Conservation (phyloP, 1,140 invertebrate genomes). For the Archegozetes longisetosus region DNA sequence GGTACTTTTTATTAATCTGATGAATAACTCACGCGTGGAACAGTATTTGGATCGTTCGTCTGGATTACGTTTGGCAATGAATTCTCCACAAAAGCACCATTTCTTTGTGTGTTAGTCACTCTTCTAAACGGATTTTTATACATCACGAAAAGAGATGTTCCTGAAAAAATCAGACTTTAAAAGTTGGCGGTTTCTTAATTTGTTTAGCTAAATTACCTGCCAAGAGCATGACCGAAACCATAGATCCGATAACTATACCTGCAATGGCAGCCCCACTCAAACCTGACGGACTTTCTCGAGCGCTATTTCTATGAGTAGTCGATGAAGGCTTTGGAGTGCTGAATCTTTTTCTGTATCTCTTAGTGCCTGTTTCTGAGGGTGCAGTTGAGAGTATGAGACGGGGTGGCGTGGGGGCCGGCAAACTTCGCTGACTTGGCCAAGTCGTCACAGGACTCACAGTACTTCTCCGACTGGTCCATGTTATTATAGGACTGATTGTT, state of each 20-base stretch:
- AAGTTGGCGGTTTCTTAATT: too few relatives aligned
- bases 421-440: background rate
- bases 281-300: background rate
- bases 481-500: background rate
- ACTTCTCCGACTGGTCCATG: background rate
- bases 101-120: too few relatives aligned
- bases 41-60: too few relatives aligned
- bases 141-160: background rate
- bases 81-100: too few relatives aligned
- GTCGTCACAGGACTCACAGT: background rate
- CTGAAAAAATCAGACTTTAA: too few relatives aligned
- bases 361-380: background rate
- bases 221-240: conserved; percentile 14
- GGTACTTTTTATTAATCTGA: too few relatives aligned
- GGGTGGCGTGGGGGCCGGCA: background rate
- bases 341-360: background rate
- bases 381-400: background rate
- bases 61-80: too few relatives aligned
- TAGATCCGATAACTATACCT: conserved; percentile 40
- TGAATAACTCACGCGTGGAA: too few relatives aligned
- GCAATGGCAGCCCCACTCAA: conserved; percentile 7
- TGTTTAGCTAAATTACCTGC: conserved; percentile 10
- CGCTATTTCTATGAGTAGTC: background rate
- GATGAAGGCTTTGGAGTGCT: too few relatives aligned
- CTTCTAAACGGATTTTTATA: background rate